These are phyloP conservation scores for Euglossa dilemma DNA, from an alignment of 1,140 invertebrate genomes.

Conservation along the genomic window DNA sequence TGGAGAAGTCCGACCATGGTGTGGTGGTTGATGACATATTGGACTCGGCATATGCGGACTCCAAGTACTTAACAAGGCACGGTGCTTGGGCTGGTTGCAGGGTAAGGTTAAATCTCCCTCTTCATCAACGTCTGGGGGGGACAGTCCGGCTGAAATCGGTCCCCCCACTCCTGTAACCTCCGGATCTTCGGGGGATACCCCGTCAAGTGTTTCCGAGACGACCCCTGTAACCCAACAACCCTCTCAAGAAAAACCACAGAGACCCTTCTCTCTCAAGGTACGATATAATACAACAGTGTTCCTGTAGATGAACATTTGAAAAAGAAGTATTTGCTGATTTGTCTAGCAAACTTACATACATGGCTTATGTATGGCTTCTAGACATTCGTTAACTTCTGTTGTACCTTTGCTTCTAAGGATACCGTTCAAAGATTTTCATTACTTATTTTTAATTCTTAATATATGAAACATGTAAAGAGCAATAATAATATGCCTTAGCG, in stretches of 20 bases:
- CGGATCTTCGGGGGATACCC: conserved; percentile 75
- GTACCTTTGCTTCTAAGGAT: conserved; percentile 8
- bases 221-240: conserved; percentile 78
- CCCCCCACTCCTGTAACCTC: conserved; percentile 80
- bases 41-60: conserved; percentile 74
- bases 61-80: conserved; percentile 81
- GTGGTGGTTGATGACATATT: conserved; percentile 67
- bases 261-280: conserved; percentile 87
- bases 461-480: conserved; percentile 36
- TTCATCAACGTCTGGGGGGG: conserved; percentile 82
- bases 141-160: conserved; percentile 82
- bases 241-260: conserved; percentile 84
- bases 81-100: conserved; percentile 84
- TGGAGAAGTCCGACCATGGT: conserved; percentile 64
- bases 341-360: conserved; percentile 55
- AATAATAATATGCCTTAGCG: conserved; percentile 36
- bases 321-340: conserved; percentile 37
- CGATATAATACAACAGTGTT: conserved; percentile 58
- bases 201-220: conserved; percentile 75
- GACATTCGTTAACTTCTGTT: conserved; percentile 40
- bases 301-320: conserved; percentile 37
- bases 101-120: conserved; percentile 86
- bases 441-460: conserved; percentile 36
- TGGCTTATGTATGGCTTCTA: conserved; percentile 66
- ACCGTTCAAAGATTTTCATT: conserved; percentile 7